Conservation (phyloP, 2,888 invertebrate genomes). For the Rotaria socialis region DNA sequence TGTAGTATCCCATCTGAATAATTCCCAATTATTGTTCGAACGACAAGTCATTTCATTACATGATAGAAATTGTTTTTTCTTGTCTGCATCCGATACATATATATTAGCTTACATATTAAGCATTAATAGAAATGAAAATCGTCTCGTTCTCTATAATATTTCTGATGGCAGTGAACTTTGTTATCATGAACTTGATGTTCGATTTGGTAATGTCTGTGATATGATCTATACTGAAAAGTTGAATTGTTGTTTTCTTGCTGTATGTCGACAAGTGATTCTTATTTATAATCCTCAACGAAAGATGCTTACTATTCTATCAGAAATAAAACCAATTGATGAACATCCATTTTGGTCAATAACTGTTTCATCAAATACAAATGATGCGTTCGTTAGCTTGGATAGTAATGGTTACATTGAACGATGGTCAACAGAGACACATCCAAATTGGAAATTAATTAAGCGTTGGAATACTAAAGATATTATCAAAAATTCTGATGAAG, state of each 20-base stretch:
- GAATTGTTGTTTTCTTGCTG: neutral
- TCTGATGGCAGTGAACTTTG: neutral
- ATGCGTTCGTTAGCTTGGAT: neutral
- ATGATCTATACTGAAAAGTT: neutral
- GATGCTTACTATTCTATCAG: neutral
- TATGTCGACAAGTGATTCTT: neutral
- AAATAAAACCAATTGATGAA: neutral
- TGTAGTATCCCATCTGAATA: neutral
- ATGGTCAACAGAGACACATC: neutral
- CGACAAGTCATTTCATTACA: neutral
- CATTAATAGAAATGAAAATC: neutral
- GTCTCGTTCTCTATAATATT: neutral
- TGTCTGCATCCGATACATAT: neutral
- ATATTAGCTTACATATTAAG: neutral
- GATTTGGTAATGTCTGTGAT: conserved; percentile 1
- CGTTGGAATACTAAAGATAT: neutral
- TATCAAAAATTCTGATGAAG: neutral
- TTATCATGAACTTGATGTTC: neutral
- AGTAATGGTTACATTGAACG: conserved; percentile 13
- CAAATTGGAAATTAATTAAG: neutral
- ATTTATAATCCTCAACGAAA: neutral
- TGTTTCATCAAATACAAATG: neutral
- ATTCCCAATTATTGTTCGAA: neutral
- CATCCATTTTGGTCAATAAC: conserved; percentile 4
- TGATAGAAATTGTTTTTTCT: neutral